These are phyloP conservation scores for Enoplosus armatus DNA, from an alignment of 2,797 vertebrate genomes.

Conservation along the genomic window DNA sequence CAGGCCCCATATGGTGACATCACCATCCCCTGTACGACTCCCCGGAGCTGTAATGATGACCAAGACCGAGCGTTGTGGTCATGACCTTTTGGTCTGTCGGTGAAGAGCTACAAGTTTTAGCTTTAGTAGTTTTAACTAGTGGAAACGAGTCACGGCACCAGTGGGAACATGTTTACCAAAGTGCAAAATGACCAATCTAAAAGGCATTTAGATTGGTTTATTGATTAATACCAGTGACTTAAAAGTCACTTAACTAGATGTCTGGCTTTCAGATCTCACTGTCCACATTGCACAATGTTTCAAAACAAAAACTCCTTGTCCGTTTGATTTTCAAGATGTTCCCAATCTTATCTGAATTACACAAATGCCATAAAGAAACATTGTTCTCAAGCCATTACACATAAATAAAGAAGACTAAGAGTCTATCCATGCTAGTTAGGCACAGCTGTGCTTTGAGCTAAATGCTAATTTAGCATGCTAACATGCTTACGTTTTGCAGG, in stretches of 20 bases:
- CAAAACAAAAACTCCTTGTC: not conserved
- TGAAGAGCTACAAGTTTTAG: constrained; percentile 35
- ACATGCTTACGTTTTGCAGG: not conserved
- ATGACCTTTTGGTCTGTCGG: constrained; percentile 42
- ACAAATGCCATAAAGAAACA: not conserved
- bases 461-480: not conserved
- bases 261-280: not conserved
- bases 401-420: not conserved
- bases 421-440: not conserved
- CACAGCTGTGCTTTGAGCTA: not conserved
- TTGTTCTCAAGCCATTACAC: not conserved
- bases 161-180: constrained; percentile 8
- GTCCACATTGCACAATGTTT: not conserved
- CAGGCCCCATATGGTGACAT: constrained; percentile 74
- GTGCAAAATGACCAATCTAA: not conserved
- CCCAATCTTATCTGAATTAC: not conserved
- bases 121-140: constrained; percentile 33
- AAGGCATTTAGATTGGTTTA: not conserved
- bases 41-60: constrained; percentile 57
- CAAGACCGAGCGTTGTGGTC: constrained; percentile 47
- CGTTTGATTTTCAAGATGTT: constrained; percentile 3
- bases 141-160: constrained; percentile 12
- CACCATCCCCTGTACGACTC: constrained; percentile 59
- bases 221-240: constrained; percentile 17
- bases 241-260: not conserved